phyloP scores from a whole-genome alignment of 2,113 vertebrate species.

The Corythaeola cristata region DNA sequence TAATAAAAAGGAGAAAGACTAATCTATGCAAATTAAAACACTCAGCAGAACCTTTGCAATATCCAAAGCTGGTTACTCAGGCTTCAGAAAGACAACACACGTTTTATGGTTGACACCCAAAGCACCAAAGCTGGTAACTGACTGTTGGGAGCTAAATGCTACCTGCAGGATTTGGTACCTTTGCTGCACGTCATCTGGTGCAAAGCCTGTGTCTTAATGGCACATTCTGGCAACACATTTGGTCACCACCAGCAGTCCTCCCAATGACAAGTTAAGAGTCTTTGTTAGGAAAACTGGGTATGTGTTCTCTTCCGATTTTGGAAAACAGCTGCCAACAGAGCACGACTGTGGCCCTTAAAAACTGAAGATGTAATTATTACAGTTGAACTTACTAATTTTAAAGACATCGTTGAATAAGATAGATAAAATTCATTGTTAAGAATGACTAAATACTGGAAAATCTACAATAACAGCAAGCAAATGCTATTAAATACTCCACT shows the following conservation, averaged over 20 bases:
- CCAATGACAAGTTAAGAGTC: not conserved
- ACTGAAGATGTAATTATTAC: not conserved
- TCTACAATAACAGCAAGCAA: not conserved
- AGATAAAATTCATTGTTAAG: not conserved
- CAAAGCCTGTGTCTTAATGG: not conserved
- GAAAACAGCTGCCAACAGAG: not conserved
- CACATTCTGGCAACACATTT: not conserved
- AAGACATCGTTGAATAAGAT: not conserved
- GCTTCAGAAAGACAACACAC: constrained; percentile 38
- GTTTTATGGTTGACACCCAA: constrained; percentile 27
- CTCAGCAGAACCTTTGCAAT: constrained; percentile 29
- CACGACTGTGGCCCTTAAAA: not conserved
- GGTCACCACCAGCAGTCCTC: not conserved
- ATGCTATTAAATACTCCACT: not conserved
- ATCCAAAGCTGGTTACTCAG: constrained; percentile 62
- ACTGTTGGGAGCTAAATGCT: constrained; percentile 28
- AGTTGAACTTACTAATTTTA: not conserved
- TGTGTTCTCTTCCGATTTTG: not conserved
- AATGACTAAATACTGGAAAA: not conserved
- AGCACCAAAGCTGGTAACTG: not conserved
- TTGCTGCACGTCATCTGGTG: not conserved
- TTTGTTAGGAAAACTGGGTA: not conserved
- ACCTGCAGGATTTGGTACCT: not conserved
- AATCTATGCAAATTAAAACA: constrained; percentile 69
- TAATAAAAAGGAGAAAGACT: constrained; percentile 7